A percentile compares a stretch with the other conserved stretches of the same genome.
These are phyloP conservation scores for Microchirus variegatus DNA, from an alignment of 2,797 vertebrate species.

Conservation along the genomic window DNA sequence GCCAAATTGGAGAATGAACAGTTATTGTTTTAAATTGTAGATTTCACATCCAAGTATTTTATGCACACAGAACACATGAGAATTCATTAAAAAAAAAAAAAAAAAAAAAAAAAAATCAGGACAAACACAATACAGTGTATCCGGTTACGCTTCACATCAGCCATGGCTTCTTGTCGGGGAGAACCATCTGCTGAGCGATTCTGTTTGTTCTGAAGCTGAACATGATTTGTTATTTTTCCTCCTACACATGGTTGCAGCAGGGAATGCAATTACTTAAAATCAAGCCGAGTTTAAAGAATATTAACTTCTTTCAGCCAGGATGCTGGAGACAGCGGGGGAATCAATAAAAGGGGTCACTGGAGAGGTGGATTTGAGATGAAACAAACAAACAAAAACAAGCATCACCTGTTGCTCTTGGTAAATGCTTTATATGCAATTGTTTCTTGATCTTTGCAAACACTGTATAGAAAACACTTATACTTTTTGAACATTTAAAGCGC, in stretches of 20 bases:
- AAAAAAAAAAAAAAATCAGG: conserved; percentile 7
- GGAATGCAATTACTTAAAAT: conserved; percentile 44
- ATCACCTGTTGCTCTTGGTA: conserved; percentile 62
- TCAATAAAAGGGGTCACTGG: neutral
- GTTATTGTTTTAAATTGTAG: neutral
- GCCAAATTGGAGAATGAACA: conserved; percentile 13
- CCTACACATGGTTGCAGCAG: conserved; percentile 45
- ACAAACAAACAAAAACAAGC: conserved; percentile 58
- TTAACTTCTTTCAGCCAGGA: conserved; percentile 12
- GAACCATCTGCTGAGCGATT: conserved; percentile 49
- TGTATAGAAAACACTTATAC: conserved; percentile 83
- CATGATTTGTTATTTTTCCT: conserved; percentile 58
- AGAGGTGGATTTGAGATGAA: conserved; percentile 17
- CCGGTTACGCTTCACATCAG: conserved; percentile 54
- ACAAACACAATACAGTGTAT: conserved; percentile 19
- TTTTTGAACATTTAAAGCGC: conserved; percentile 80
- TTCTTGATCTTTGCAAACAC: conserved; percentile 87
- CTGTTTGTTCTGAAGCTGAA: conserved; percentile 52
- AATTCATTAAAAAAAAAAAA: conserved; percentile 7
- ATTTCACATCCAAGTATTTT: neutral
- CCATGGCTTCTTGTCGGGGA: conserved; percentile 42
- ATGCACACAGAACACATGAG: no score
- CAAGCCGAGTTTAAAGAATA: conserved; percentile 25
- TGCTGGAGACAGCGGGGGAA: conserved; percentile 10
- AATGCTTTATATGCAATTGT: conserved; percentile 84